Conservation (phyloP, 2,113 vertebrate genomes). For the Corythornis cristatus region DNA sequence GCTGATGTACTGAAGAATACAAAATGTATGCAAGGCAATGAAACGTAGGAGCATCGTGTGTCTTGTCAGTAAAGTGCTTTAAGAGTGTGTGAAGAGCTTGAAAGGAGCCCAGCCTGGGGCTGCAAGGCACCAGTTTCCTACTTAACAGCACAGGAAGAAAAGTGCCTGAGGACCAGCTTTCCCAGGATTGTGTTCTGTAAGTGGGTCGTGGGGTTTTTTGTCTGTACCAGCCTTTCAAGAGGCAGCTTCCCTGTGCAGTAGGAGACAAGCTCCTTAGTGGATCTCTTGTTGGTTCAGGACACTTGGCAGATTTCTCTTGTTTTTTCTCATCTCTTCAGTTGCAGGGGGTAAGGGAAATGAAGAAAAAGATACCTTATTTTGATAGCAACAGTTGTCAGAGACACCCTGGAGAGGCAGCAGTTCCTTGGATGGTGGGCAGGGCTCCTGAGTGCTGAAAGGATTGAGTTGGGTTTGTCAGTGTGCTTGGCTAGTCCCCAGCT, state of each 20-base stretch:
- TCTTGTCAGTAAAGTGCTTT: not conserved
- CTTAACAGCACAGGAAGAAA: not conserved
- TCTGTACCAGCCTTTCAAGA: not conserved
- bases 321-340: not conserved
- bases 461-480: not conserved
- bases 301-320: not conserved
- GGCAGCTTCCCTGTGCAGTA: not conserved
- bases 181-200: not conserved
- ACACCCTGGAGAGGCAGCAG: not conserved
- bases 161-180: not conserved
- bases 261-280: not conserved
- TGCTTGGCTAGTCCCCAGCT: not conserved
- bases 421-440: not conserved
- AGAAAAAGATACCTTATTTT: not conserved
- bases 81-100: not conserved
- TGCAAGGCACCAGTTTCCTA: not conserved
- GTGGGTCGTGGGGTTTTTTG: not conserved
- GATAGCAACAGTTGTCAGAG: not conserved
- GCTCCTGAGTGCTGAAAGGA: not conserved
- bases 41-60: accelerated
- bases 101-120: not conserved
- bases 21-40: not conserved
- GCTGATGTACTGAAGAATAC: not conserved
- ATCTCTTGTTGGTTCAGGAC: not conserved
- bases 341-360: not conserved